phyloP scores from a whole-genome alignment of 2,113 vertebrate species.

The Merops nubicus region DNA sequence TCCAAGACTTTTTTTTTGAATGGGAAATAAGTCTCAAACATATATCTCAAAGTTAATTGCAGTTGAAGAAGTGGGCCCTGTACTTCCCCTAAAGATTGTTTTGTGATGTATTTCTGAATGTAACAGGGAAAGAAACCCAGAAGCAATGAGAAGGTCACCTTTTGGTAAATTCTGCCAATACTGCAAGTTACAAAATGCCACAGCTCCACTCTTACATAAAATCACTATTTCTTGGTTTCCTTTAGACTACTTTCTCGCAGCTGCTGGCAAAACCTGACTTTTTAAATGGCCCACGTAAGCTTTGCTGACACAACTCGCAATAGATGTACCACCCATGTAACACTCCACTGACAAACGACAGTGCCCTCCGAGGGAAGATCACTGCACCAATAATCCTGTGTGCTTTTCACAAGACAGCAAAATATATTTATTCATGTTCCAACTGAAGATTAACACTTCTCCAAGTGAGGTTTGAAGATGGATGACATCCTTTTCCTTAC shows the following conservation, averaged over 20 bases:
- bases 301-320: not conserved
- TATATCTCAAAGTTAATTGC: not conserved
- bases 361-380: not conserved
- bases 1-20: not conserved
- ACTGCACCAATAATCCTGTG: not conserved
- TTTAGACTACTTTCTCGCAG: not conserved
- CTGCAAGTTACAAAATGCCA: not conserved
- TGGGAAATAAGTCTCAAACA: not conserved
- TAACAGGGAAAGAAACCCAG: not conserved
- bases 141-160: not conserved
- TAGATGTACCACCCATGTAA: not conserved
- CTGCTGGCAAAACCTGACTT: not conserved
- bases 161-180: not conserved
- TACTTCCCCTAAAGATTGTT: not conserved
- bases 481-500: not conserved
- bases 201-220: not conserved
- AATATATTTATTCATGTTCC: not conserved
- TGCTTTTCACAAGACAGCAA: not conserved
- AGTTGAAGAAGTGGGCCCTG: not conserved
- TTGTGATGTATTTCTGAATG: rapidly evolving
- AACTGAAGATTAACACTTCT: not conserved
- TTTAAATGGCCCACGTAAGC: not conserved
- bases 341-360: not conserved
- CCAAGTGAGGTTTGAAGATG: not conserved
- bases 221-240: not conserved